These are phyloP conservation scores for Ictalurus punctatus DNA, from an alignment of 2,113 vertebrate genomes.

Conservation along the genomic window DNA sequence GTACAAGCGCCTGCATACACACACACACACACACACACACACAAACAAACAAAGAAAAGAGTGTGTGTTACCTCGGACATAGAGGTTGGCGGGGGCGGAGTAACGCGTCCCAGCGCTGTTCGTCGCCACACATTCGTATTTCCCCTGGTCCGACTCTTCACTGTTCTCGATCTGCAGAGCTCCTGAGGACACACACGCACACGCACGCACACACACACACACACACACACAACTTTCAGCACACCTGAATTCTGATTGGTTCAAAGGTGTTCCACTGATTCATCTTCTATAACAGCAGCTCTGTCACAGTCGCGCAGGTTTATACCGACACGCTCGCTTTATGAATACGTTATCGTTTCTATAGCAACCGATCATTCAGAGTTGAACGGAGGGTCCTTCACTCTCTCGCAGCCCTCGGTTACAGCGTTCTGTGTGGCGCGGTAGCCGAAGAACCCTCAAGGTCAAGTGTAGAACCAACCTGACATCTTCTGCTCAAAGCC, in stretches of 20 bases:
- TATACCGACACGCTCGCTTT: not conserved
- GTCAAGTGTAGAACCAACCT: not conserved
- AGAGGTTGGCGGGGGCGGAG: constrained; percentile 94
- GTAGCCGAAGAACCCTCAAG: not conserved
- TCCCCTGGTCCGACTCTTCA: constrained; percentile 96
- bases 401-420: too few relatives aligned
- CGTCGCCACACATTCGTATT: constrained; percentile 95
- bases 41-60: not conserved
- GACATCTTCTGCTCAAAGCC: not conserved
- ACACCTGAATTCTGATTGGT: not conserved
- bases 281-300: not conserved
- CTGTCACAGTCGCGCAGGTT: not conserved
- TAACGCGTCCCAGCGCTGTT: constrained; percentile 95
- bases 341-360: not conserved
- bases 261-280: not conserved
- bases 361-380: not conserved
- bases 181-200: constrained; percentile 73
- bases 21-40: constrained; percentile 14
- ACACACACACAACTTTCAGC: not conserved
- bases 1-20: not conserved
- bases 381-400: too few relatives aligned
- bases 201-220: constrained; percentile 32
- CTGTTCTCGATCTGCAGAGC: constrained; percentile 98
- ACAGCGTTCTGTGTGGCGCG: not conserved
- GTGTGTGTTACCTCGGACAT: constrained; percentile 91